Evolutionary conservation across 2,797 vertebrate genomes (phyloP), one percentile per base, ranked within the genome.

Genomic region (Cossypha caffra): DNA sequence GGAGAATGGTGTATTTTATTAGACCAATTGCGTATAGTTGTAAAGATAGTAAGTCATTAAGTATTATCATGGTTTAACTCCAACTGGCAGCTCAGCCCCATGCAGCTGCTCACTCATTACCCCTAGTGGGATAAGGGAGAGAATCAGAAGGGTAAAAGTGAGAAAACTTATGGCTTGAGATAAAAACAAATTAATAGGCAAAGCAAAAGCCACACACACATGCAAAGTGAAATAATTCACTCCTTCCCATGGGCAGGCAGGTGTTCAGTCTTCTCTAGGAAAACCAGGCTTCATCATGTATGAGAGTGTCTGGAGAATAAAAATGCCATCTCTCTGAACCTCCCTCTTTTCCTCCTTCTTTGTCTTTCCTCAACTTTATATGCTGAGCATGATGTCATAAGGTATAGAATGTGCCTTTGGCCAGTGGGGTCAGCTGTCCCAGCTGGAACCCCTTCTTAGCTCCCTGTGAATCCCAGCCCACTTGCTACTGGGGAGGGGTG

Each of bases 401-500:
- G 35, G 14, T 61, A 48, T 7, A 64, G 31, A 59, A 48, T 19
- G 16, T 5, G 16, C 28, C 16, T 50, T 37, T 66, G 29, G 14
- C 33, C 14, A 73, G 26, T 9, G 26, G 13, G 7, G 19, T 43
- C 24, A 54, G 35, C 24, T 48, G 38, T 52, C 9, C 21, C 17
- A 21, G 35, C 18, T 52, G 31, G 5, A 5, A 20, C 16, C 4
- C 35, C 29, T 61, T 48, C 40, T 38, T 31, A 61, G 11, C 8
- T 29, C 8, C 59, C 24, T 42, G 13, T 21, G 40, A 43, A 66
- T 13, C 19, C 26, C 21, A 54, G 26, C 29, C 26, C 54, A n/a
- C 35, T n/a, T 0, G 0, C 26, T n/a, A 40, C 13, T 54, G 61
- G 23, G 11, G 16, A 13, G 7, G 9, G 26, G 2, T 38, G 7